Evolutionary conservation across 2,113 vertebrate species (phyloP).

Genomic region (Anguilla japonica): DNA sequence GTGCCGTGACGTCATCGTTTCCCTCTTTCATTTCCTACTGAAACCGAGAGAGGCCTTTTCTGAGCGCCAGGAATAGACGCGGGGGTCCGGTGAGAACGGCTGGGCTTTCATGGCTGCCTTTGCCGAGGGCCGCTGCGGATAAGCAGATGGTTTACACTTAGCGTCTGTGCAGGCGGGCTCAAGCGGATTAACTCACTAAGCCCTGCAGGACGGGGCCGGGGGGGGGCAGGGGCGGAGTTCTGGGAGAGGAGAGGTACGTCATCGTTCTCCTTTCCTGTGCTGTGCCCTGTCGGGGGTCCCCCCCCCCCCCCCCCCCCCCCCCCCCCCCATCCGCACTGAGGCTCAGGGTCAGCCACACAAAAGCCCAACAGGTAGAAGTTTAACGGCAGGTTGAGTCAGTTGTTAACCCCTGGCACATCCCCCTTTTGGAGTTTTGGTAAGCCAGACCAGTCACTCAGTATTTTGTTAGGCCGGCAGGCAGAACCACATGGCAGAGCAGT

Average conservation of each 20-base stretch:
- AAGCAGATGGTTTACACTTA: constrained; percentile 28
- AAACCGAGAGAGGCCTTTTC: neutral
- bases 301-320: too few species aligned
- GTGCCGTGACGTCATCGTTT: neutral
- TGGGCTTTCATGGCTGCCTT: neutral
- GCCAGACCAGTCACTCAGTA: too few species aligned
- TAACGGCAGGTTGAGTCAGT: too few species aligned
- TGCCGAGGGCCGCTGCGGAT: neutral
- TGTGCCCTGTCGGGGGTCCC: too few species aligned
- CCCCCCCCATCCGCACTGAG: too few species aligned
- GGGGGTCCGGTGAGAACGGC: neutral
- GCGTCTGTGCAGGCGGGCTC: neutral
- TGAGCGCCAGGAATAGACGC: neutral
- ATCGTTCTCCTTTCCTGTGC: neutral
- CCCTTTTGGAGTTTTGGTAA: too few species aligned
- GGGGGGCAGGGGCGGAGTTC: neutral
- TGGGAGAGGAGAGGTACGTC: neutral
- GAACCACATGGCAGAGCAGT: too few species aligned
- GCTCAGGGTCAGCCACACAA: too few species aligned
- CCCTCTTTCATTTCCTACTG: constrained; percentile 18
- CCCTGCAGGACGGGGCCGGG: neutral
- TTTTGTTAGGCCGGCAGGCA: too few species aligned
- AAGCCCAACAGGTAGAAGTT: neutral
- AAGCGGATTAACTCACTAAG: constrained; percentile 1
- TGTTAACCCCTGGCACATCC: too few species aligned